Conservation (phyloP, 2,797 vertebrate genomes). For the Catamblyrhynchus diadema region DNA sequence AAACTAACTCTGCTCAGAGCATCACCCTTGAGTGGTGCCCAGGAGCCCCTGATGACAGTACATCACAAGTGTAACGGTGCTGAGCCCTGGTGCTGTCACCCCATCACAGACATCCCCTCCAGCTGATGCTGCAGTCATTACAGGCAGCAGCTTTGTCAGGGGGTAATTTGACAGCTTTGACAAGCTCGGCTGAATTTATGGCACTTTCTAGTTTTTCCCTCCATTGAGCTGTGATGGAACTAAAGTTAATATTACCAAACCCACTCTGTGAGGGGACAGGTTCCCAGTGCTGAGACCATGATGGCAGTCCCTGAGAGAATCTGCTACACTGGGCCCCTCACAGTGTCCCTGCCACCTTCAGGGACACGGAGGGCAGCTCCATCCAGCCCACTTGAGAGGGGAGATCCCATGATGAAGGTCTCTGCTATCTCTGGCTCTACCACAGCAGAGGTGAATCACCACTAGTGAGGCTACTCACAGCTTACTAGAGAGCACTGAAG, state of each 20-base stretch:
- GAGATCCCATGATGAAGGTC: neutral
- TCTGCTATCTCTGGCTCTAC: neutral
- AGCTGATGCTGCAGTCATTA: neutral
- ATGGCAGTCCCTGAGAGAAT: neutral
- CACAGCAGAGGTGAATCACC: neutral
- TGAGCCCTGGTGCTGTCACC: neutral
- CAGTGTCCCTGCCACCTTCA: neutral
- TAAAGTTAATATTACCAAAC: slow-evolving; percentile 60
- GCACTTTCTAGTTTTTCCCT: slow-evolving; percentile 43
- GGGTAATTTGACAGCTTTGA: slow-evolving; percentile 8
- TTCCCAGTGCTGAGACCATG: neutral
- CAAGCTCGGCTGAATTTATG: slow-evolving; percentile 29
- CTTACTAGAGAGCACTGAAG: neutral
- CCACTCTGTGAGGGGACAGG: neutral
- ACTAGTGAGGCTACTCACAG: neutral
- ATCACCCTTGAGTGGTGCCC: neutral
- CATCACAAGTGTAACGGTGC: neutral
- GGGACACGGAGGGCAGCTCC: neutral
- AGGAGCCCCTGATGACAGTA: neutral
- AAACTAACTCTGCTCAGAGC: neutral
- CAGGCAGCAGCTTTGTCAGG: slow-evolving; percentile 27
- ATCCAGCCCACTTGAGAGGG: accelerated
- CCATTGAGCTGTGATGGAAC: slow-evolving; percentile 41
- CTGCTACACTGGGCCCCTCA: neutral
- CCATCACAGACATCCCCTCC: neutral